Evolutionary conservation across 2,797 vertebrate genomes (phyloP).

Genomic region (Alosa sapidissima): DNA sequence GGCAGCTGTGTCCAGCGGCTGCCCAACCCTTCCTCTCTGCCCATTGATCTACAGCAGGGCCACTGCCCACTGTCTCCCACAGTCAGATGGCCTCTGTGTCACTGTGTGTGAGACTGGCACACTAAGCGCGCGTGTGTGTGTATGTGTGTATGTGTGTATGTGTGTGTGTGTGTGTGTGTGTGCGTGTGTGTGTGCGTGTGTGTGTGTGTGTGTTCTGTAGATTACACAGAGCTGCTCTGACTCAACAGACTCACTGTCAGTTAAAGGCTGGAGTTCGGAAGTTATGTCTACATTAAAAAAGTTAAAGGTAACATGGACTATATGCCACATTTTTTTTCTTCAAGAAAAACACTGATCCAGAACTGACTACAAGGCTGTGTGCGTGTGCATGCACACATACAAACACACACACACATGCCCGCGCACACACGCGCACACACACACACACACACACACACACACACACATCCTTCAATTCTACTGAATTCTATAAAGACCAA

Average conservation of each 20-base stretch:
- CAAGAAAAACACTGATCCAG: constrained; percentile 21
- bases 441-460: background rate
- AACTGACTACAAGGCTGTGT: constrained; percentile 33
- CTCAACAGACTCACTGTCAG: background rate
- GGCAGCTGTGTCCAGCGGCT: constrained; percentile 46
- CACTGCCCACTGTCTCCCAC: background rate
- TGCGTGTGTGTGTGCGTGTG: too few relatives aligned
- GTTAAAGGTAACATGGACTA: background rate
- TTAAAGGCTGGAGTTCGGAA: background rate
- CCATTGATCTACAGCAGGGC: background rate
- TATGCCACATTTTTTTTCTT: background rate
- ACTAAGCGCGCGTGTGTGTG: background rate
- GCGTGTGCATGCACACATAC: background rate
- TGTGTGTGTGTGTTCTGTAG: too few relatives aligned
- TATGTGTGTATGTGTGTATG: constrained; percentile 29
- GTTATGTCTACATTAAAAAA: background rate
- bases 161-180: too few relatives aligned
- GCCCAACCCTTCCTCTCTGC: constrained; percentile 43
- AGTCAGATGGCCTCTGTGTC: too few relatives aligned
- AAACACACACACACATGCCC: too few relatives aligned
- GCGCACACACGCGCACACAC: background rate
- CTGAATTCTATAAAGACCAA: background rate
- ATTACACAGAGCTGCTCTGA: background rate
- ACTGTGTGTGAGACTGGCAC: too few relatives aligned
- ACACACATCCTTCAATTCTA: background rate